Percentiles rank a stretch among this genome's conserved stretches.
Conservation (phyloP, 2,888 invertebrate genomes). For the Eupithecia abbreviata region DNA sequence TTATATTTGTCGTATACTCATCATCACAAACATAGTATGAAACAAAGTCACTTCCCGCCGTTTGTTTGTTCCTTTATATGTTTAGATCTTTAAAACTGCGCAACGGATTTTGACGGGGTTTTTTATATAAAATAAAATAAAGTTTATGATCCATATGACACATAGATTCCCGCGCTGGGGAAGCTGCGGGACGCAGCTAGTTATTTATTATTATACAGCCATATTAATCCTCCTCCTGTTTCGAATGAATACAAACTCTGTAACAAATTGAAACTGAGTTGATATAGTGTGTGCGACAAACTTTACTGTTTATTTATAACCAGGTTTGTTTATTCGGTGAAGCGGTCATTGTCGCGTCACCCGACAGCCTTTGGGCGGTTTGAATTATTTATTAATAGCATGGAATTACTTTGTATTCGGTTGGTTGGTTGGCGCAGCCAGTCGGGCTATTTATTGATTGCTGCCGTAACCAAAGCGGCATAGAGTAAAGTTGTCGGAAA, state of each 20-base stretch:
- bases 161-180: no score
- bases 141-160: no score
- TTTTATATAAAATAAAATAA: no score
- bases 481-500: background rate
- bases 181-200: no score
- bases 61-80: no score
- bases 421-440: background rate
- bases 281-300: background rate
- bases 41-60: no score
- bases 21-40: background rate
- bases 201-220: no score
- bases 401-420: constrained; percentile 1
- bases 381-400: constrained; percentile 50
- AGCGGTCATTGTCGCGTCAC: constrained; percentile 46
- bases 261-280: background rate
- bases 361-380: constrained; percentile 47
- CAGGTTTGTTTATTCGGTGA: constrained; percentile 52
- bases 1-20: background rate
- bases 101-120: no score
- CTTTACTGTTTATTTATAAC: background rate
- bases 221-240: background rate
- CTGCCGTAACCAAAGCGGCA: background rate
- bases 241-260: background rate
- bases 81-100: no score
- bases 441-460: constrained; percentile 5